Evolutionary conservation across 1,140 invertebrate species (phyloP).

Genomic region (Pogonomyrmex barbatus): DNA sequence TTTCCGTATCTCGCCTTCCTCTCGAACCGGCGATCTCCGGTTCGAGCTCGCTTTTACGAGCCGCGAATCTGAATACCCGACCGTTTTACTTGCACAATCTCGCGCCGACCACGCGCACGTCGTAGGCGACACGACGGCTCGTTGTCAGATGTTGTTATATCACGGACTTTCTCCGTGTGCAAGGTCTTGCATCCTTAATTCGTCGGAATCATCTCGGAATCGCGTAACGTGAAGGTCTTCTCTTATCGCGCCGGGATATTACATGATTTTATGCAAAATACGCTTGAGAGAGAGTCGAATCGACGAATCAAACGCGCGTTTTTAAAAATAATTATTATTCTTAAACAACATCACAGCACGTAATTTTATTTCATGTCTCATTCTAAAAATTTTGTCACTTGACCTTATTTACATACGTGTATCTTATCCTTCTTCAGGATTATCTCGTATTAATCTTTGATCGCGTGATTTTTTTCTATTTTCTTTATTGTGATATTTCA

Average conservation of each 20-base stretch:
- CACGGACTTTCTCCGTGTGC: conserved; percentile 26
- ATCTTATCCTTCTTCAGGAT: not conserved
- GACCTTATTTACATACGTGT: not conserved
- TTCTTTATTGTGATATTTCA: not conserved
- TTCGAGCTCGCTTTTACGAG: conserved; percentile 19
- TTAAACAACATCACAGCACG: not conserved
- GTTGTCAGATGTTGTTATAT: conserved; percentile 21
- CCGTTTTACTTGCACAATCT: conserved; percentile 39
- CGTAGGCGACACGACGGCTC: not conserved
- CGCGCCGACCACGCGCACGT: not conserved
- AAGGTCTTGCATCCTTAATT: conserved; percentile 18
- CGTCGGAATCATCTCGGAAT: not conserved
- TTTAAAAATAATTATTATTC: not conserved
- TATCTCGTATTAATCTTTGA: not conserved
- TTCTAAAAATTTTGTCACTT: not conserved
- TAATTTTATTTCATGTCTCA: not conserved
- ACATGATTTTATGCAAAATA: not conserved
- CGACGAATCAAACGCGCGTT: not conserved
- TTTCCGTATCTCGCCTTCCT: conserved; percentile 1
- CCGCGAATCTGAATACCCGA: not conserved
- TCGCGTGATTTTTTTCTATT: not conserved
- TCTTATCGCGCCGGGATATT: not conserved
- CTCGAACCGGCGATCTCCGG: conserved; percentile 9
- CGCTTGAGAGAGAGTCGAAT: not conserved
- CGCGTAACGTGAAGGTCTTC: not conserved